A percentile compares a stretch with the other conserved stretches of the same genome.
Evolutionary conservation across 2,888 invertebrate species (phyloP).

Genomic region (Furcula furcula): DNA sequence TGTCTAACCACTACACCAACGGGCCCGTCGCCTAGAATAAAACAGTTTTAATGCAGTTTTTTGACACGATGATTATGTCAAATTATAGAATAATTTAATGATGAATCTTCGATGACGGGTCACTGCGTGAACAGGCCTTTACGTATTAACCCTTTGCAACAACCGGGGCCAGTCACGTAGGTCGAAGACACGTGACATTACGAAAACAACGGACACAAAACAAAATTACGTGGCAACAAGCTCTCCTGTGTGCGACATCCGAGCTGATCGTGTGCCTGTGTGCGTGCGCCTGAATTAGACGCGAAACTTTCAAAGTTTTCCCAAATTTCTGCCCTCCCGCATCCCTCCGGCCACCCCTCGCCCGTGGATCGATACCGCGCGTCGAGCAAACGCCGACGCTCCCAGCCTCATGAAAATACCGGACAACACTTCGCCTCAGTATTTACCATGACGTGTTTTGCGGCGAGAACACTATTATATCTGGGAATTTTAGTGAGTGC

Average conservation of each 20-base stretch:
- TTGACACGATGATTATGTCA: too few species aligned
- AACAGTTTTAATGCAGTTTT: too few species aligned
- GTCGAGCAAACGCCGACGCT: slow-evolving; percentile 63
- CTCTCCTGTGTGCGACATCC: slow-evolving; percentile 56
- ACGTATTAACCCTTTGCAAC: slow-evolving; percentile 43
- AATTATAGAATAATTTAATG: too few species aligned
- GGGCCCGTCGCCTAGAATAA: too few species aligned
- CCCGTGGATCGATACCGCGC: slow-evolving; percentile 72
- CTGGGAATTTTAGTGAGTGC: slow-evolving; percentile 43
- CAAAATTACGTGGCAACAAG: slow-evolving; percentile 66
- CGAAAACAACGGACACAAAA: slow-evolving; percentile 67
- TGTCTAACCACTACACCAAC: too few species aligned
- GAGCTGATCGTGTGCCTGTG: slow-evolving; percentile 57
- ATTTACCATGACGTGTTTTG: slow-evolving; percentile 66
- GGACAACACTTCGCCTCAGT: slow-evolving; percentile 71
- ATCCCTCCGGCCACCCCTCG: slow-evolving; percentile 46
- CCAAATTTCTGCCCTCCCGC: slow-evolving; percentile 77
- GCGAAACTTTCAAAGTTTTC: slow-evolving; percentile 82
- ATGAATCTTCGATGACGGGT: too few species aligned
- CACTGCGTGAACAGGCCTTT: too few species aligned
- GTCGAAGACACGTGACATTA: slow-evolving; percentile 70
- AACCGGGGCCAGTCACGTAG: slow-evolving; percentile 59
- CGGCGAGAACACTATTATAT: slow-evolving; percentile 46
- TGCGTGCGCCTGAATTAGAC: slow-evolving; percentile 82
- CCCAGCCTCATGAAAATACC: slow-evolving; percentile 72